Evolutionary conservation across 1,140 invertebrate species (phyloP).

Genomic region (Colletes gigas): DNA sequence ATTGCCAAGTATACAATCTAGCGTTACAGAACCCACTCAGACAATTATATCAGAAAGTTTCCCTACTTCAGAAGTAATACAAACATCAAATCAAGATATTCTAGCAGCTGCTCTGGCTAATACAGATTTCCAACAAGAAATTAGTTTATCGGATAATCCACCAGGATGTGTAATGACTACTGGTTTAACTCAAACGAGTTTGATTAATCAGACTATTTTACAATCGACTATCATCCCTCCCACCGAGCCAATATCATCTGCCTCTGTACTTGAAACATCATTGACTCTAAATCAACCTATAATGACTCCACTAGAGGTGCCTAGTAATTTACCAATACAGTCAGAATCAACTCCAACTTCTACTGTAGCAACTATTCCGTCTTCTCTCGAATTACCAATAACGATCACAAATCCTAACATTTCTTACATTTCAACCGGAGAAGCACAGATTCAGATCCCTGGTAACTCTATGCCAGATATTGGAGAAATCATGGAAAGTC

Average conservation of each 20-base stretch:
- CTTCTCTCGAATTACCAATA: slow-evolving; percentile 86
- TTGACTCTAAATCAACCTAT: slow-evolving; percentile 88
- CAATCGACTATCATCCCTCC: slow-evolving; percentile 78
- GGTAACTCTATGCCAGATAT: slow-evolving; percentile 76
- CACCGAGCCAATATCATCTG: slow-evolving; percentile 76
- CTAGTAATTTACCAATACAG: slow-evolving; percentile 81
- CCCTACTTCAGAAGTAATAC: slow-evolving; percentile 63
- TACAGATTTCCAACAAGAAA: slow-evolving; percentile 87
- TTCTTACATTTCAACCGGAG: slow-evolving; percentile 78
- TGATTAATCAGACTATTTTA: slow-evolving; percentile 77
- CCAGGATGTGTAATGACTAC: slow-evolving; percentile 66
- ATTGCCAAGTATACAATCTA: slow-evolving; percentile 63
- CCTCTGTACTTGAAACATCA: slow-evolving; percentile 87
- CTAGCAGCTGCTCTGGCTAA: slow-evolving; percentile 88
- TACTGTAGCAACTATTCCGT: slow-evolving; percentile 77
- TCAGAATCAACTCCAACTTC: slow-evolving; percentile 75
- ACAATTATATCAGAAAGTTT: slow-evolving; percentile 65
- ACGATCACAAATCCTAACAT: slow-evolving; percentile 86
- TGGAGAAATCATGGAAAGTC: slow-evolving; percentile 70
- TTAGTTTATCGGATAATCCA: slow-evolving; percentile 72
- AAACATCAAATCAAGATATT: slow-evolving; percentile 85
- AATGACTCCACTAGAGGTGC: slow-evolving; percentile 89
- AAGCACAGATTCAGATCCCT: slow-evolving; percentile 67
- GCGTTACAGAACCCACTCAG: slow-evolving; percentile 48
- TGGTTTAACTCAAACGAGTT: slow-evolving; percentile 71